Conservation (phyloP, 2,888 invertebrate genomes). For the Seira musarum region DNA sequence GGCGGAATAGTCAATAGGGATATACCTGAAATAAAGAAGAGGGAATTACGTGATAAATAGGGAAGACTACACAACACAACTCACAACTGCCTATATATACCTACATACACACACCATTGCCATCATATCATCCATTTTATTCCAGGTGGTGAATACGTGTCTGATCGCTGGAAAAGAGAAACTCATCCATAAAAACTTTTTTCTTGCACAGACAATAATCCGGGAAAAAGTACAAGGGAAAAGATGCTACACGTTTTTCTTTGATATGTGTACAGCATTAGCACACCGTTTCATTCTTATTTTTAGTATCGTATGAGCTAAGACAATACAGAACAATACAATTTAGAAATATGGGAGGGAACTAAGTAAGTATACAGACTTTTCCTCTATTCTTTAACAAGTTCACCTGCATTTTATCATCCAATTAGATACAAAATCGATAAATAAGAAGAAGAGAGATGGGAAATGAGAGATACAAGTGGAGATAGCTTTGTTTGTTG, state of each 20-base stretch:
- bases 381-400: conserved; percentile 29
- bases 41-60: conserved; percentile 18
- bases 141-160: conserved; percentile 46
- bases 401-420: conserved; percentile 68
- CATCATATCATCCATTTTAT: conserved; percentile 20
- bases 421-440: conserved; percentile 70
- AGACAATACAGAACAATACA: no score
- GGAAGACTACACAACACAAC: conserved; percentile 23
- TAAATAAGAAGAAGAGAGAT: conserved; percentile 66
- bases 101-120: no score
- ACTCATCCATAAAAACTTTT: conserved; percentile 37
- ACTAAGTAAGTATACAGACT: no score
- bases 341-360: no score
- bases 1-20: background rate
- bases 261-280: conserved; percentile 19
- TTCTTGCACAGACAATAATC: conserved; percentile 51
- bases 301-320: background rate
- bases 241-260: conserved; percentile 14
- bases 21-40: conserved; percentile 29
- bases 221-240: conserved; percentile 26
- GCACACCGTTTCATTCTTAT: conserved; percentile 49
- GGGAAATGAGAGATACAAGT: background rate
- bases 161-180: conserved; percentile 34
- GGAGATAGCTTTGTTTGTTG: background rate
- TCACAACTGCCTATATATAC: background rate